A percentile compares a stretch with the other conserved stretches of the same genome.
Conservation (phyloP, 2,888 invertebrate species). For the Spodoptera picta region DNA sequence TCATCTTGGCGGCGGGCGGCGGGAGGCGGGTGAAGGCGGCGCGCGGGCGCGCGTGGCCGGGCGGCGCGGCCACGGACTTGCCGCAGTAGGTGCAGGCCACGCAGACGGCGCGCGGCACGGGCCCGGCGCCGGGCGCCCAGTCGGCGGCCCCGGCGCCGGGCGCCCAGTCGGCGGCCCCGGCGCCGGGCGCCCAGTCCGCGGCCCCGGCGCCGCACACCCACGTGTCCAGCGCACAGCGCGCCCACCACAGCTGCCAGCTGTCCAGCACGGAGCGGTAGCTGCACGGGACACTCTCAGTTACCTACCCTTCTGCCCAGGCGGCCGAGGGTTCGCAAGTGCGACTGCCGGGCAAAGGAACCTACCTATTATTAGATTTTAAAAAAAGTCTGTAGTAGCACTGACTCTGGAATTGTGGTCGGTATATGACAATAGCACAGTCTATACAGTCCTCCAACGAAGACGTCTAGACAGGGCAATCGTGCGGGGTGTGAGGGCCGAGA, state of each 20-base stretch:
- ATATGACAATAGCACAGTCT: too few species aligned
- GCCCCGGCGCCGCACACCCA: conserved; percentile 89
- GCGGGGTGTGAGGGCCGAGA: too few species aligned
- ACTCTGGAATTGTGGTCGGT: too few species aligned
- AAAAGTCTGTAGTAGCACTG: too few species aligned
- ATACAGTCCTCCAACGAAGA: too few species aligned
- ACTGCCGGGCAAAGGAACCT: too few species aligned
- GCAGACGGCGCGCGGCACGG: conserved; percentile 72
- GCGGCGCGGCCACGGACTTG: conserved; percentile 95
- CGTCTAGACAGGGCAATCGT: too few species aligned
- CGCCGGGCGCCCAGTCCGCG: conserved; percentile 71
- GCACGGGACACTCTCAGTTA: conserved; percentile 15
- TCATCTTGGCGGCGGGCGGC: conserved; percentile 92
- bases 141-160: conserved; percentile 54
- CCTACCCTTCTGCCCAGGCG: too few species aligned
- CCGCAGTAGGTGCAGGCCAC: conserved; percentile 98
- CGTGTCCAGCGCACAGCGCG: conserved; percentile 96
- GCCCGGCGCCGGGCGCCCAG: conserved; percentile 82
- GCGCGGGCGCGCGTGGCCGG: conserved; percentile 83
- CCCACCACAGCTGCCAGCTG: conserved; percentile 96
- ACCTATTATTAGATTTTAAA: too few species aligned
- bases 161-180: conserved; percentile 68
- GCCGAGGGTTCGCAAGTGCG: too few species aligned
- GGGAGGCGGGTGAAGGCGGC: conserved; percentile 89
- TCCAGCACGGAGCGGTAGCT: conserved; percentile 96